Base-by-base conservation (phyloP, 2,797 vertebrate species). In the Todus mexicanus region DNA sequence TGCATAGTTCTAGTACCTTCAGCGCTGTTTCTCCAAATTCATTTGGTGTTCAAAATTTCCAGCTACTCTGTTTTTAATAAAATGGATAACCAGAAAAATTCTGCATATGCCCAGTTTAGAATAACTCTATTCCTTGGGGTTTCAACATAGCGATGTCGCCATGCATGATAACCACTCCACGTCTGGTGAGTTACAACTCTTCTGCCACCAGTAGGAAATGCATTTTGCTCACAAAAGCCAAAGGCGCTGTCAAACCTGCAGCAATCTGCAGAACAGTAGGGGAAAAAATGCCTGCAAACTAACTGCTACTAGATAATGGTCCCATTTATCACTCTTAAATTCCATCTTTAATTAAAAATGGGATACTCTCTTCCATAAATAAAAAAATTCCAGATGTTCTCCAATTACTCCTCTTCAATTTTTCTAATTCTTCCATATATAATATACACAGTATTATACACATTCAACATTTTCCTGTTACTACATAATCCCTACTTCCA, bases 61-160 rank as follows among this genome's bases (percentile, higher is more conserved):
- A 94, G 68, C 68, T 79, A 10, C 38, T 90, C 45, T 18, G 77
- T 57, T 93, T 95, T 93, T 81, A 94, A 94, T 92, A 91, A 94
- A 97, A 97, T 87, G 95, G 94, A 97, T 94, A 91, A 76, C 61
- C 76, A 65, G 80, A 84, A 96, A 91, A 88, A 92, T 97, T 91
- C 92, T 95, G 81, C 68, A 93, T 87, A 66, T 69, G 83, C 56
- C 94, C 53, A 95, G 56, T 96, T 82, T 95, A 81, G 95, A 95
- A 95, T 93, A 93, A 94, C 95, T 94, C 78, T 86, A 15, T 85
- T 96, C 96, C 95, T 95, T 72, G 2, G 86, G 86, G 77, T 96
- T 95, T 90, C 92, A 94, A 91, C 71, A 88, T 0, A 81, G 88
- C 95, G 61, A 94, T 94, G 94, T 96, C 15, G 3, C 53, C 68